A percentile compares a stretch with the other conserved stretches of the same genome.
phyloP scores from a whole-genome alignment of 2,113 vertebrate species.

The Xenopus borealis region DNA sequence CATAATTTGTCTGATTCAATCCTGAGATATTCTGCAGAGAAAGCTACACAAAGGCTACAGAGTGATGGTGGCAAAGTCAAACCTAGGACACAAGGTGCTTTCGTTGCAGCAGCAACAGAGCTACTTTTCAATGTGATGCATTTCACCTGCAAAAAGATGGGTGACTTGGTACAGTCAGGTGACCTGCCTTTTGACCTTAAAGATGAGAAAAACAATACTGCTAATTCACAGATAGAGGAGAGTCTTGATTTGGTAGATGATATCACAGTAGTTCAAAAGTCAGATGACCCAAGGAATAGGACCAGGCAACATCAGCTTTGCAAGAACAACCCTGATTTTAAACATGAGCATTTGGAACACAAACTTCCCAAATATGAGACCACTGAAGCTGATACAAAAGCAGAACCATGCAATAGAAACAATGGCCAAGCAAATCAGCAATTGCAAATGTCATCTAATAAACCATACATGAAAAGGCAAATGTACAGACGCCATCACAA shows the following conservation, averaged over 20 bases:
- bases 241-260: constrained; percentile 17
- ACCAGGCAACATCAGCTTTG: background rate
- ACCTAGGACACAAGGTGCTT: constrained; percentile 60
- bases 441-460: constrained; percentile 53
- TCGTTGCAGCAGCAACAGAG: constrained; percentile 75
- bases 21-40: constrained; percentile 80
- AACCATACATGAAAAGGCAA: constrained; percentile 57
- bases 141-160: constrained; percentile 83
- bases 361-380: constrained; percentile 21
- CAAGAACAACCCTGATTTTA: background rate
- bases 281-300: constrained; percentile 16
- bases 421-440: constrained; percentile 8
- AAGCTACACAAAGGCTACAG: constrained; percentile 67
- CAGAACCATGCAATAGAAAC: constrained; percentile 38
- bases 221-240: constrained; percentile 38
- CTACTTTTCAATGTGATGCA: constrained; percentile 82
- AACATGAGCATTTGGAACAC: background rate
- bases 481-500: constrained; percentile 47
- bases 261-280: constrained; percentile 10
- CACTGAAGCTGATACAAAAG: constrained; percentile 16
- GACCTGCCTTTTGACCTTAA: constrained; percentile 54
- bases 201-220: constrained; percentile 35
- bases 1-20: constrained; percentile 82
- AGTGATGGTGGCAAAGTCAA: constrained; percentile 51
- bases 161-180: constrained; percentile 63